A percentile compares a stretch with the other conserved stretches of the same genome.
These are phyloP conservation scores for Apostichopus leukothele DNA, from an alignment of 53 echinoderm and acorn worm species.

Conservation along the genomic window DNA sequence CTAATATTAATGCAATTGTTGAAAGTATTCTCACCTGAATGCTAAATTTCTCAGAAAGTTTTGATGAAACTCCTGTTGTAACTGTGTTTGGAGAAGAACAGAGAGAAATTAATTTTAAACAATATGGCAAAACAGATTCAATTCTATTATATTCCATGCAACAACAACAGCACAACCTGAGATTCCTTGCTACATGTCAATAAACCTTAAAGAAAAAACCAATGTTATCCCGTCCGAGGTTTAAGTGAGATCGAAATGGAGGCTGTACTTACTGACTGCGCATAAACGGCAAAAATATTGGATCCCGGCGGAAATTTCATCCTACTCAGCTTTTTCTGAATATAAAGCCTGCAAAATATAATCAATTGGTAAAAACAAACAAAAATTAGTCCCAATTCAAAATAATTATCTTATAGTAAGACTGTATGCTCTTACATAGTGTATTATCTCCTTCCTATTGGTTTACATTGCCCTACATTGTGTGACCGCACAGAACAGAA, in stretches of 20 bases:
- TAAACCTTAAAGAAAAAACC: too few species aligned
- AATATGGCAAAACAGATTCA: too few species aligned
- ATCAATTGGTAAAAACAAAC: neutral
- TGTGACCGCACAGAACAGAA: too few species aligned
- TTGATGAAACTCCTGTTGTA: slow-evolving; percentile 75
- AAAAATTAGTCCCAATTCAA: neutral
- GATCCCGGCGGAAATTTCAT: slow-evolving; percentile 57
- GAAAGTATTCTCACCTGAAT: slow-evolving; percentile 59
- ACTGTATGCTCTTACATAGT: too few species aligned
- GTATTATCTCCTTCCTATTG: neutral
- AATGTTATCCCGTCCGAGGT: too few species aligned
- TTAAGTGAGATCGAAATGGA: too few species aligned
- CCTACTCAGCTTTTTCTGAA: slow-evolving; percentile 81
- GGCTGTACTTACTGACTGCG: slow-evolving; percentile 66
- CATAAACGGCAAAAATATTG: slow-evolving; percentile 62
- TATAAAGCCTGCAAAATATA: slow-evolving; percentile 64
- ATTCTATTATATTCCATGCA: too few species aligned
- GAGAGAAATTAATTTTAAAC: neutral
- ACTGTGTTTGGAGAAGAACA: slow-evolving; percentile 50
- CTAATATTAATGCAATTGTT: too few species aligned
- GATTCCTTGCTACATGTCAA: too few species aligned
- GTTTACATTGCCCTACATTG: neutral
- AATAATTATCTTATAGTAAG: too few species aligned
- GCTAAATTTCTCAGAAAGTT: slow-evolving; percentile 92
- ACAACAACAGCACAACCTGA: too few species aligned